Conservation (phyloP, 2,113 vertebrate species). For the Notiomystis cincta region DNA sequence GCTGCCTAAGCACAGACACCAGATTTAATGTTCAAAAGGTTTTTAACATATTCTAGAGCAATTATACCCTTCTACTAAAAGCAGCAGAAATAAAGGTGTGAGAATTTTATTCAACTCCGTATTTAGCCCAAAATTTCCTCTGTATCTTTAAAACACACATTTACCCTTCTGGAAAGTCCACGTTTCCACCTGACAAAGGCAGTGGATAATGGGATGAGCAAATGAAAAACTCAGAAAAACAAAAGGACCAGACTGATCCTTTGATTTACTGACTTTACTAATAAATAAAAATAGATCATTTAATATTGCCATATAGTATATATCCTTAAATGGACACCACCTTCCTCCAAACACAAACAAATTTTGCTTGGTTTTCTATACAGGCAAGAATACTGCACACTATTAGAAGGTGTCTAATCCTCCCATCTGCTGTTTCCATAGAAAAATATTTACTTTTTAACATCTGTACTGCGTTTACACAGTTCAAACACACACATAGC, state of each 20-base stretch:
- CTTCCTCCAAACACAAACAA: not conserved
- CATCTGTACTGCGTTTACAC: slow-evolving; percentile 71
- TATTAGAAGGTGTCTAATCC: slow-evolving; percentile 67
- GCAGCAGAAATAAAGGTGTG: not conserved
- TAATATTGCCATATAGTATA: not conserved
- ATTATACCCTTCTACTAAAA: not conserved
- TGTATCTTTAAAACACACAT: not conserved
- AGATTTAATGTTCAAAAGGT: not conserved
- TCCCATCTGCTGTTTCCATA: slow-evolving; percentile 58
- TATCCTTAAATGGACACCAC: not conserved
- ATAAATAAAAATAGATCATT: not conserved
- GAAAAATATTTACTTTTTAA: slow-evolving; percentile 78
- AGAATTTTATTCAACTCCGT: not conserved
- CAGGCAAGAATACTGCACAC: slow-evolving; percentile 37
- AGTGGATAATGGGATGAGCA: not conserved
- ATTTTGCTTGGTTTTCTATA: slow-evolving; percentile 34
- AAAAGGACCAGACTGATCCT: not conserved
- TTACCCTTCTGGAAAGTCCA: not conserved
- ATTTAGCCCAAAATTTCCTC: not conserved
- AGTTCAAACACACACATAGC: slow-evolving; percentile 65
- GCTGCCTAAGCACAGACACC: not conserved
- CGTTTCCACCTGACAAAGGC: not conserved
- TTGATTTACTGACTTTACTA: not conserved
- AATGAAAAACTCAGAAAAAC: not conserved
- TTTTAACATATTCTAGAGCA: not conserved